Evolutionary conservation across 2,888 invertebrate species (phyloP), one percentile per base, ranked within the genome.

Genomic region (Cybosia mesomella): DNA sequence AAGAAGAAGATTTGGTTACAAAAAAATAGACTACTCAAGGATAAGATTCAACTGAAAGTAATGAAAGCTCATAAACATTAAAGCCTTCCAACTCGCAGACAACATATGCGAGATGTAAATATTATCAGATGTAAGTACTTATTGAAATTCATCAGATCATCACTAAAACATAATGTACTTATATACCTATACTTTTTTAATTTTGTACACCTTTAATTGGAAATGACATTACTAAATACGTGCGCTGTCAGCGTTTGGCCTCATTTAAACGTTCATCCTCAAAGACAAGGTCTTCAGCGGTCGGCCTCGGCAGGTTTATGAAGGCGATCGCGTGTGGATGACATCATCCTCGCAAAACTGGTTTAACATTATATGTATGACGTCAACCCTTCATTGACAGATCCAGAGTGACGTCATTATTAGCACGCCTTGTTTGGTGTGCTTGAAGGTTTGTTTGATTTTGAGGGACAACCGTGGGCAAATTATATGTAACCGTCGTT

Each of bases 261-360:
- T 75, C 74, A 75, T 79, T 80, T 75, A 60, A 68, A 67, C 62
- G 73, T 74, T 75, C 77, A 76, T 80, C 74, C 70, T 75, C 62
- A 69, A 74, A 77, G 64, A 65, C 82, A 82, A 85, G 87, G 84
- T 76, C 79, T 70, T 72, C 64, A 72, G 75, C 68, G 39, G 79
- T 68, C 73, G 85, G 76, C 90, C 90, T 88, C 84, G 85, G 67
- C 63, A 65, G 62, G 43, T 72, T 74, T 73, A 73, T 75, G 81
- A 78, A 85, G 84, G 82, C 81, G 84, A 36, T 57, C 39, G 83
- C 73, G 75, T 68, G 75, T 66, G 66, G 74, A 87, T 90, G 90
- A 90, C 88, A 89, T 90, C 90, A 90, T 68, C 73, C 68, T 67
- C 62, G 65, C 68, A 68, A 64, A 72, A 73, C 79, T 71, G 71